Evolutionary conservation across 2,888 invertebrate genomes (phyloP).

Genomic region (Steinernema scapterisci): DNA sequence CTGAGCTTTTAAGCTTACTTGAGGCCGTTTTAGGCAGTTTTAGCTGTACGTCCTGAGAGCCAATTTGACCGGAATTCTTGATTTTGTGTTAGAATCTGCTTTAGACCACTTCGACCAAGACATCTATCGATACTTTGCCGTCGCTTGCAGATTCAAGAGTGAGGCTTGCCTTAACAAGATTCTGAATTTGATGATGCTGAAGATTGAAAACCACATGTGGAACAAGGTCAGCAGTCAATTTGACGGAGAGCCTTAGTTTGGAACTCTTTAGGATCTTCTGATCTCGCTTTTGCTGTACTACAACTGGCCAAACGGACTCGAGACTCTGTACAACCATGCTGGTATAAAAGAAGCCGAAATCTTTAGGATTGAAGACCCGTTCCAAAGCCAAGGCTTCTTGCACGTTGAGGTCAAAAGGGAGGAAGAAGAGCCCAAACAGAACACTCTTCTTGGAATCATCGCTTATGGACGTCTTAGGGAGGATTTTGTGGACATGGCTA

Average conservation of each 20-base stretch:
- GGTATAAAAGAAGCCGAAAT: not conserved
- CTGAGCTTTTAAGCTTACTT: too few species aligned
- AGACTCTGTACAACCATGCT: not conserved
- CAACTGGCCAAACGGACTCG: not conserved
- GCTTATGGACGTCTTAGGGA: constrained; percentile 7
- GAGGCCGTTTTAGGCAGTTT: too few species aligned
- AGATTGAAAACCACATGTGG: not conserved
- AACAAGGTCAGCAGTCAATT: not conserved
- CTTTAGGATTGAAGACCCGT: not conserved
- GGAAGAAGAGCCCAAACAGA: not conserved
- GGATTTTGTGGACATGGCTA: not conserved
- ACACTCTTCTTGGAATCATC: not conserved
- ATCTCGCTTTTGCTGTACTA: not conserved
- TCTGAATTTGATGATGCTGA: not conserved
- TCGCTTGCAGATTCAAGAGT: not conserved
- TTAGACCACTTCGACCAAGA: not conserved
- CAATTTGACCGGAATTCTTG: too few species aligned
- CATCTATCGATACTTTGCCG: not conserved
- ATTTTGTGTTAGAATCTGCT: too few species aligned
- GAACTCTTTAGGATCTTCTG: not conserved
- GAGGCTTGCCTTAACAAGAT: not conserved
- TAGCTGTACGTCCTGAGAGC: too few species aligned
- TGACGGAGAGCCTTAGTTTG: not conserved
- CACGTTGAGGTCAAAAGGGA: not conserved
- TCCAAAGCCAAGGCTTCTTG: not conserved